A percentile compares a stretch with the other conserved stretches of the same genome.
These are phyloP conservation scores for Papilio demoleus DNA, from an alignment of 2,888 invertebrate genomes.

Conservation along the genomic window DNA sequence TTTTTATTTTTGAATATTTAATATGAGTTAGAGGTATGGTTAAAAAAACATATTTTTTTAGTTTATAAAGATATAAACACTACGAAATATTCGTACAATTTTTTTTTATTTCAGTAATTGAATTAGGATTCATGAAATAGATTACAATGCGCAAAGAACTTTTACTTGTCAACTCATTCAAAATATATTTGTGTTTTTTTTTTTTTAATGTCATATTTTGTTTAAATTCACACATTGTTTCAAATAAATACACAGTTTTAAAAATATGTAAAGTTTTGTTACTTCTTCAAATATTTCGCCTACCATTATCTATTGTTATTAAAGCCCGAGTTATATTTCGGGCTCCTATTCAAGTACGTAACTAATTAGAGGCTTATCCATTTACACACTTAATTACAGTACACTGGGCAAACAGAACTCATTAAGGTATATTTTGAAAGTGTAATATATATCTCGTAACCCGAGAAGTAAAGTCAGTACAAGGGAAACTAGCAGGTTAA, in stretches of 20 bases:
- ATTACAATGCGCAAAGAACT: no score
- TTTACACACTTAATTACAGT: slow-evolving; percentile 37
- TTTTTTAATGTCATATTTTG: no score
- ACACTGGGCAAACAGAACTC: slow-evolving; percentile 33
- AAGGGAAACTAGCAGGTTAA: slow-evolving; percentile 20
- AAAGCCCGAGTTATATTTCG: slow-evolving; percentile 25
- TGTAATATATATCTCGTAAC: slow-evolving; percentile 25
- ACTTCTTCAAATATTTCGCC: not conserved
- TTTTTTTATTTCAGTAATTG: no score
- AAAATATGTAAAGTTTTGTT: not conserved
- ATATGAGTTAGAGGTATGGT: not conserved
- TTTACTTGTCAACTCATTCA: no score
- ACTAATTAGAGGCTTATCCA: slow-evolving; percentile 36
- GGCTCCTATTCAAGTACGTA: slow-evolving; percentile 27
- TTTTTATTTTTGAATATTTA: not conserved
- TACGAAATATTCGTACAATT: no score
- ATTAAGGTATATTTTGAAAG: slow-evolving; percentile 30
- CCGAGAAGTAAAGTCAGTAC: slow-evolving; percentile 23
- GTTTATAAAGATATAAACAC: no score
- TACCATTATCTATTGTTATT: slow-evolving; percentile 6
- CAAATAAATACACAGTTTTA: not conserved
- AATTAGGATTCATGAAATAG: no score
- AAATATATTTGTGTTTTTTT: no score
- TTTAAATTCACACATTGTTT: not conserved
- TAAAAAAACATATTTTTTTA: no score